A percentile compares a stretch with the other conserved stretches of the same genome.
phyloP scores from a whole-genome alignment of 2,797 vertebrate genomes.

The Melanotaenia parkinsoni region DNA sequence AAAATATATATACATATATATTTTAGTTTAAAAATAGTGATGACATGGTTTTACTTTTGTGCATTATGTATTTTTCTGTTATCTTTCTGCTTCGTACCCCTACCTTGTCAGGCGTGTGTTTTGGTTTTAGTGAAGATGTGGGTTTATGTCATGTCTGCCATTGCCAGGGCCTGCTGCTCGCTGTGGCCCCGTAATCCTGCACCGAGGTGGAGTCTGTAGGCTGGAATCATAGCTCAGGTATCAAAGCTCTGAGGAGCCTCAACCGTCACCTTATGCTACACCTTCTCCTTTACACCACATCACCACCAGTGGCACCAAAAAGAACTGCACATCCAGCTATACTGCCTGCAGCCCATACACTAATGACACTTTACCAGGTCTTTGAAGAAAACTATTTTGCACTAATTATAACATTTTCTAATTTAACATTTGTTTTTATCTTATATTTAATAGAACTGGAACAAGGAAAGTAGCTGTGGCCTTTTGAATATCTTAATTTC shows the following conservation, averaged over 20 bases:
- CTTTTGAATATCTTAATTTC: not conserved
- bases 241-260: constrained; percentile 55
- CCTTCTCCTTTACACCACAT: constrained; percentile 6
- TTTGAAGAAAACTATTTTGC: not conserved
- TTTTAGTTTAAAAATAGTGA: not conserved
- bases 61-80: not conserved
- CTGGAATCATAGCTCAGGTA: constrained; percentile 75
- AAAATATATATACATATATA: too few relatives aligned
- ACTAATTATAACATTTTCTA: not conserved
- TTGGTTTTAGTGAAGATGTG: constrained; percentile 57
- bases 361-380: not conserved
- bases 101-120: constrained; percentile 71
- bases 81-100: constrained; percentile 15
- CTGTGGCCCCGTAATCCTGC: constrained; percentile 71
- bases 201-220: constrained; percentile 48
- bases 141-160: constrained; percentile 54
- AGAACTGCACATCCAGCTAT: constrained; percentile 31
- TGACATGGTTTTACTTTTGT: not conserved
- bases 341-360: constrained; percentile 9
- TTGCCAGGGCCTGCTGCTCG: constrained; percentile 33
- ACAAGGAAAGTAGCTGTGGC: not conserved
- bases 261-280: constrained; percentile 8
- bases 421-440: not conserved
- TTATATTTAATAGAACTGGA: not conserved
- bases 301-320: constrained; percentile 35